Percentiles rank a stretch among this genome's conserved stretches.
Evolutionary conservation across 2,113 vertebrate species (phyloP).

Genomic region (Arenaria interpres): DNA sequence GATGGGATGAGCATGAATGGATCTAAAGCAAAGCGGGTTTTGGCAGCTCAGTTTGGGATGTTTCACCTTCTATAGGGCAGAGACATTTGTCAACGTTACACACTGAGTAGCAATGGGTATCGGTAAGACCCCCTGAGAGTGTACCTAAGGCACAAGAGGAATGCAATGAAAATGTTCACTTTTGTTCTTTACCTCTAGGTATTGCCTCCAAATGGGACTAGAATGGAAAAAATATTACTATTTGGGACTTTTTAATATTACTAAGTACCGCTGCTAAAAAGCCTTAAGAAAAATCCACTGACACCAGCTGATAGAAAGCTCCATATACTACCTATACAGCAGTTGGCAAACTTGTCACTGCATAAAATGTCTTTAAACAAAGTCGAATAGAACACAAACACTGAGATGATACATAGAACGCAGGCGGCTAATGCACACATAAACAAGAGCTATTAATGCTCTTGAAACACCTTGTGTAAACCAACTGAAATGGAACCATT

Average conservation of each 20-base stretch:
- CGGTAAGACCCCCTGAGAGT: not conserved
- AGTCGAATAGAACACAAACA: not conserved
- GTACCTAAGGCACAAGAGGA: not conserved
- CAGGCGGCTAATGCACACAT: not conserved
- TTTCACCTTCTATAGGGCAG: not conserved
- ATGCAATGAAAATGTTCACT: not conserved
- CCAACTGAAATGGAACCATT: not conserved
- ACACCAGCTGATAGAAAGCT: not conserved
- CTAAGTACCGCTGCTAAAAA: not conserved
- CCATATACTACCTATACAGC: accelerated
- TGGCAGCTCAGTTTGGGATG: not conserved
- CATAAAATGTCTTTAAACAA: not conserved
- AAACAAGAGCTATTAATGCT: not conserved
- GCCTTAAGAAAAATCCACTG: not conserved
- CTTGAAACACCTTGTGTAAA: not conserved
- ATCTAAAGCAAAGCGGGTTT: not conserved
- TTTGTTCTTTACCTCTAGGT: not conserved
- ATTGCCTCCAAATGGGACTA: not conserved
- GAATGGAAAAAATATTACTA: not conserved
- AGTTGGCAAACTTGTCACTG: not conserved
- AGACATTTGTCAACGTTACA: no score
- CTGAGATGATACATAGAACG: not conserved
- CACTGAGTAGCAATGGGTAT: not conserved
- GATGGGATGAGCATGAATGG: not conserved
- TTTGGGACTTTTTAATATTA: not conserved